phyloP scores from a whole-genome alignment of 2,888 invertebrate species.

The Pedicia rivosa region DNA sequence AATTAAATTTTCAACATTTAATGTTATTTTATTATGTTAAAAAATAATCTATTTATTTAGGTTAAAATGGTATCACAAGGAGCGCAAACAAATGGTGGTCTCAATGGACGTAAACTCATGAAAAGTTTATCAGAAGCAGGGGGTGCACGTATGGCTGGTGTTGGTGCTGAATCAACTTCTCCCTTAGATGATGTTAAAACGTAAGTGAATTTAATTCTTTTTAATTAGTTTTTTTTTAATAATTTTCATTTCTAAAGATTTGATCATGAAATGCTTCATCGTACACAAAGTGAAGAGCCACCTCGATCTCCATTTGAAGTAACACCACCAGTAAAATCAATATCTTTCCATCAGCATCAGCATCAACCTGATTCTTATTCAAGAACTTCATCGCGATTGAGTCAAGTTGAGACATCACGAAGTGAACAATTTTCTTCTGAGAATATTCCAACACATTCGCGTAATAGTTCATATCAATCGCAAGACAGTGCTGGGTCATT shows the following conservation, averaged over 20 bases:
- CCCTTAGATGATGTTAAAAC: slow-evolving; percentile 8
- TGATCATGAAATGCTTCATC: slow-evolving; percentile 61
- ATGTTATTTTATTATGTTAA: too few species aligned
- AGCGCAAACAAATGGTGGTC: slow-evolving; percentile 72
- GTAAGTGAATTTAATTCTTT: slow-evolving; percentile 15
- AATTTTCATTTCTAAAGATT: slow-evolving; percentile 12
- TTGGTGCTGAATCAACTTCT: slow-evolving; percentile 11
- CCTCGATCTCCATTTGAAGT: slow-evolving; percentile 39
- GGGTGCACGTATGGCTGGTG: slow-evolving; percentile 26
- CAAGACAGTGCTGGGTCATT: slow-evolving; percentile 17
- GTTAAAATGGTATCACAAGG: slow-evolving; percentile 82
- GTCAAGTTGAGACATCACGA: slow-evolving; percentile 11
- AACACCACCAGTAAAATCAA: slow-evolving; percentile 13
- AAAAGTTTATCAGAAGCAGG: slow-evolving; percentile 74
- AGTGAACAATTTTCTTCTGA: slow-evolving; percentile 14
- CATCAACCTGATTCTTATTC: slow-evolving; percentile 23
- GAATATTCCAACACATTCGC: slow-evolving; percentile 13
- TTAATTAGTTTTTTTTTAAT: not conserved
- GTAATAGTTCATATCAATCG: slow-evolving; percentile 14
- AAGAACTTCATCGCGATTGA: slow-evolving; percentile 12
- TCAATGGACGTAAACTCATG: slow-evolving; percentile 58
- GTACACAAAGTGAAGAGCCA: slow-evolving; percentile 75
- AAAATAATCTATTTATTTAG: slow-evolving; percentile 25
- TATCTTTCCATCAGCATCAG: slow-evolving; percentile 7
- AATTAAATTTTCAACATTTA: too few species aligned